These are phyloP conservation scores for Callorhinus ursinus DNA, from an alignment of 2,113 vertebrate genomes.

Conservation along the genomic window DNA sequence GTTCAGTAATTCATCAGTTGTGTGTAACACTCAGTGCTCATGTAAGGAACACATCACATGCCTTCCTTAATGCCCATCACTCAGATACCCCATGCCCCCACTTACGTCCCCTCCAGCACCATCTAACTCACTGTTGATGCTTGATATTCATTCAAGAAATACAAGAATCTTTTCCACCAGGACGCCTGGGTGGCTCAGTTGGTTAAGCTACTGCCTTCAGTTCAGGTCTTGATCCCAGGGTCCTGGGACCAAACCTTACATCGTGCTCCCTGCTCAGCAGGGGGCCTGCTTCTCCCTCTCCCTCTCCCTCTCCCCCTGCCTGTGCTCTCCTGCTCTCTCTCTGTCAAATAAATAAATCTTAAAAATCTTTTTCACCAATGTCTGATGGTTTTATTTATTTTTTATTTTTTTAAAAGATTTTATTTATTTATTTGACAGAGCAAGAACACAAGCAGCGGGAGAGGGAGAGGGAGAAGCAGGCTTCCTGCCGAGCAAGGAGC, in stretches of 20 bases:
- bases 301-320: background rate
- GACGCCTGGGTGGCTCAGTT: background rate
- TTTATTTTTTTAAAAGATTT: too few species aligned
- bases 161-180: background rate
- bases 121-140: background rate
- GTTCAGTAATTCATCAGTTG: background rate
- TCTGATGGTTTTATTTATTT: background rate
- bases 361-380: background rate
- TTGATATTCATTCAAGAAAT: conserved; percentile 35
- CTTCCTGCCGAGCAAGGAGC: too few species aligned
- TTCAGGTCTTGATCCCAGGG: background rate
- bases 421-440: too few species aligned
- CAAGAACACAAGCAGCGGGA: too few species aligned
- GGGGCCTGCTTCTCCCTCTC: background rate
- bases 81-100: background rate
- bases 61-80: background rate
- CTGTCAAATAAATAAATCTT: background rate
- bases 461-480: too few species aligned
- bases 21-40: background rate
- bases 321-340: background rate
- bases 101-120: background rate
- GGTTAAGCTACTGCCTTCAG: background rate
- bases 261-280: background rate
- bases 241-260: background rate
- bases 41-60: background rate